Base-by-base conservation (phyloP, 1,140 invertebrate genomes). In the Asobara japonica region DNA sequence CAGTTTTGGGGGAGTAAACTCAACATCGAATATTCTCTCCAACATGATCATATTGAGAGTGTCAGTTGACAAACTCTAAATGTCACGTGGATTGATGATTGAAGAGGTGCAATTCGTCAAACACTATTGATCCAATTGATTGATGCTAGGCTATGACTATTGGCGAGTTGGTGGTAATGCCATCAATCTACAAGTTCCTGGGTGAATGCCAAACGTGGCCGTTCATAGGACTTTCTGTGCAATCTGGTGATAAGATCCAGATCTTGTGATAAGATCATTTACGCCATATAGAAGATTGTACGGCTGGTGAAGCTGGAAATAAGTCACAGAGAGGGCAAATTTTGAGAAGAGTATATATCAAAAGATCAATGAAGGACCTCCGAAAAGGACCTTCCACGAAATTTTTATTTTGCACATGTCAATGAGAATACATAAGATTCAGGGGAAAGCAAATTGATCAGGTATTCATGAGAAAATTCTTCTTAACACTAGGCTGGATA, bases 121-220 rank as follows among this genome's bases (percentile, higher is more conserved):
- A 51, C 45, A 56, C 22, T 56, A 56, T 27, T 27, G 20, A 25
- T 0, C 4, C 51, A 11, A 36, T 36, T 25, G 13, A 45, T 45
- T 45, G 41, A 45, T 45, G 20, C 18, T 36, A 36, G 31, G 31
- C 5, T 6, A 38, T 38, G 2, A 45, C 7, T 13, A 45, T 45
- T 45, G 3, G n/a, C 18, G n/a, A 7, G 31, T 51, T 38, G 61
- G 48, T 25, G 69, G 16, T 33, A 70, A 3, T n/a, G 48, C 60
- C 36, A 3, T 4, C 10, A 56, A 56, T 56, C 25, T 25, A 7
- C 18, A 27, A 3, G 31, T 56, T 56, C 18, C 51, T 25, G 22
- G 20, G 51, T 56, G n/a, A 56, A 56, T 56, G 22, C 51, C 51
- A 56, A 22, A 56, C 22, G 51, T 56, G 51, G 51, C 18, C 51